These are phyloP conservation scores for Paramisgurnus dabryanus DNA, from an alignment of 2,113 vertebrate genomes.

Conservation along the genomic window DNA sequence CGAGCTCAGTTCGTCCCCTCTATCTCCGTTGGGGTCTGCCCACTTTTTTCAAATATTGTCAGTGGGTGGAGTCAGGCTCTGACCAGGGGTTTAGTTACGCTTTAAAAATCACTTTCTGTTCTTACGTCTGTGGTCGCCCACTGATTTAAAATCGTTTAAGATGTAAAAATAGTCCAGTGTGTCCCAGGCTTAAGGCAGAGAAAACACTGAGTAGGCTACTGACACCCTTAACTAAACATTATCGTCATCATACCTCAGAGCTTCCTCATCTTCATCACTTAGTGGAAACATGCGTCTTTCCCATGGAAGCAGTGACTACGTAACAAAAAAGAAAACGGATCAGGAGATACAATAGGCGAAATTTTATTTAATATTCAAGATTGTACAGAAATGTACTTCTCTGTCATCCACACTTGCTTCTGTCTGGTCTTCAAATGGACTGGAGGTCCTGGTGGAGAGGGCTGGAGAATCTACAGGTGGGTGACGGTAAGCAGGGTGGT, in stretches of 20 bases:
- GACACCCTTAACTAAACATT: background rate
- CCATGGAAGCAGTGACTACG: constrained; percentile 66
- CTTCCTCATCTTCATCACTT: constrained; percentile 71
- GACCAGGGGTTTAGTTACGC: too few relatives aligned
- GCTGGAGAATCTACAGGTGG: background rate
- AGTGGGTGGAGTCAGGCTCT: too few relatives aligned
- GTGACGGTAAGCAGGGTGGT: background rate
- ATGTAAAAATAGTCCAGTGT: background rate
- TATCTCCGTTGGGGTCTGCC: too few relatives aligned
- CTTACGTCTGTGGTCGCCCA: too few relatives aligned
- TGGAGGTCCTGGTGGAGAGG: constrained; percentile 36
- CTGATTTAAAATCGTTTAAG: too few relatives aligned
- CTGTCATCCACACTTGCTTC: constrained; percentile 58
- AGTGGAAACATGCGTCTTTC: constrained; percentile 76
- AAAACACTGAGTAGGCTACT: background rate
- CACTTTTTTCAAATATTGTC: too few relatives aligned
- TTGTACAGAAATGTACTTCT: constrained; percentile 55
- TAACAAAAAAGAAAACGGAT: background rate
- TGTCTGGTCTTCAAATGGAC: constrained; percentile 55
- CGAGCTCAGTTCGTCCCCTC: too few relatives aligned
- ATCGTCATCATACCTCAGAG: constrained; percentile 55
- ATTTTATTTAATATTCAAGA: background rate
- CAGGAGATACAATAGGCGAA: too few relatives aligned
- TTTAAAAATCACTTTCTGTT: too few relatives aligned
- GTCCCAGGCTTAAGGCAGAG: background rate